Conservation (phyloP, 37 sponge, comb jelly and placozoan genomes). For the Lycopodina hypogea region DNA sequence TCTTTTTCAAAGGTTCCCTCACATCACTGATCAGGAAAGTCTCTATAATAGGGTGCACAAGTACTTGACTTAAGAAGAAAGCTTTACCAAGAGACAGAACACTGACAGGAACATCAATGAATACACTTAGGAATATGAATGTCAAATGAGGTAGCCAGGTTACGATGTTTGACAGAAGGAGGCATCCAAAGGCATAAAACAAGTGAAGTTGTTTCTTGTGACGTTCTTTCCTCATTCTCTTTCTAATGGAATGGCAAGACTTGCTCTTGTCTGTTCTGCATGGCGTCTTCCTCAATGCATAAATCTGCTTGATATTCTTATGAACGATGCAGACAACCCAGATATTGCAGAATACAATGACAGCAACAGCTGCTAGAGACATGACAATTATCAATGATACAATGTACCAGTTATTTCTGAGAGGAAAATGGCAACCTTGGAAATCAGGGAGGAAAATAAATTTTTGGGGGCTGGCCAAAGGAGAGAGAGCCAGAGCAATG, state of each 20-base stretch:
- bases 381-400: too few relatives aligned
- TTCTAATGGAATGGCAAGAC: not conserved
- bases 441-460: not conserved
- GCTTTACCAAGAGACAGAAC: too few relatives aligned
- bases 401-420: too few relatives aligned
- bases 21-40: too few relatives aligned
- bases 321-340: not conserved
- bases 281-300: not conserved
- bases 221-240: not conserved
- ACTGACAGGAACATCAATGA: not conserved
- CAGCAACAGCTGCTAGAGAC: too few relatives aligned
- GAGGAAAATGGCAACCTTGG: not conserved
- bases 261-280: not conserved
- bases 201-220: not conserved
- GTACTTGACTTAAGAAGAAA: too few relatives aligned
- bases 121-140: not conserved
- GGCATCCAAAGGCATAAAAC: not conserved
- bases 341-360: not conserved
- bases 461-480: not conserved
- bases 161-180: not conserved
- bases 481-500: not conserved
- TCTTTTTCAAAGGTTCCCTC: too few relatives aligned
- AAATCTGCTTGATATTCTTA: not conserved
- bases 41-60: too few relatives aligned
- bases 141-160: not conserved